Base-by-base conservation (phyloP, 2,113 vertebrate genomes). In the Hippocampus abdominalis region DNA sequence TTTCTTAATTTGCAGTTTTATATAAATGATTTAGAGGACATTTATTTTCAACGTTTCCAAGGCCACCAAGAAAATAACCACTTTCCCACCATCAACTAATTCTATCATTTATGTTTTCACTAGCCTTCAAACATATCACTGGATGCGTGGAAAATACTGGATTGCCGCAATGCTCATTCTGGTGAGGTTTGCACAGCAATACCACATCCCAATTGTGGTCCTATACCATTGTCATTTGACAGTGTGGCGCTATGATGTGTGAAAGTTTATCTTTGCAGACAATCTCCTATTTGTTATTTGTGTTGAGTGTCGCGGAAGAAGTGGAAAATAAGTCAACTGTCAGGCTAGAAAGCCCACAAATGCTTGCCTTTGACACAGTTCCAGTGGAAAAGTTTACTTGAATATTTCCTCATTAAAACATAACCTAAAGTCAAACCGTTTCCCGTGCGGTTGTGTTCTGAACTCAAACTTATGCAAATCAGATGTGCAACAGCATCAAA, bases 391-490 rank as follows among this genome's bases (percentile, higher is more conserved):
- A 69, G 66, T 78, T 77, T 69, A 72, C 77, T 81, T 87, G 83
- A 73, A 87, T 74, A 72, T 60, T 62, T 66, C 65, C 86, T 89
- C 86, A 87, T 90, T 90, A 90, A 89, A 90, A 87, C 76, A 44
- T 89, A 76, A 86, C 89, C 87, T 87, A 71, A 77, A 83, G 89
- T 86, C 68, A 90, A 86, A 88, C 69, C n/a, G 73, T 79, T 70
- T 76, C 81, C 81, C 53, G 44, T 64, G 83, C 59, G 72, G 72
- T 70, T 32, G 53, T 79, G 69, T 85, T 78, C 67, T 29, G 73
- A 84, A 86, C 80, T 89, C 81, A 87, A 83, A 88, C 76, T 60
- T 54, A 88, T 88, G 89, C 75, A 86, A 89, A 89, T 89, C 67
- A 74, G 73, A 66, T 77, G 76, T 15, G 3, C 75, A 72, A 74